Evolutionary conservation across 1,140 invertebrate species (phyloP), one percentile per base, ranked within the genome.

Genomic region (Hesperophylax magnus): DNA sequence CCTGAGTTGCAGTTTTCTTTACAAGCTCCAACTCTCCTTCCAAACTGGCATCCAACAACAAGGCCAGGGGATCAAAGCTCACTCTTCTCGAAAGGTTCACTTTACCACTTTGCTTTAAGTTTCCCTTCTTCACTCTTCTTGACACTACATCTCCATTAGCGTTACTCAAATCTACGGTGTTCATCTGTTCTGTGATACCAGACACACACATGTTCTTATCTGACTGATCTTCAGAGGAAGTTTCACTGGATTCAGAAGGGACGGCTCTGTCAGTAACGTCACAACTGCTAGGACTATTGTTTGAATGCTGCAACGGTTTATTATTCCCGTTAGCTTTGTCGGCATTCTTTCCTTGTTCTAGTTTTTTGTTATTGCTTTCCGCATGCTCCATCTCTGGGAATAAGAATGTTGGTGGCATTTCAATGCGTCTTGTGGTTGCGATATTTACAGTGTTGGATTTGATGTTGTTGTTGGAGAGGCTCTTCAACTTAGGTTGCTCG

Each of bases 21-120:
- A 99, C 98, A 65, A 99, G 91, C 86, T 99, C 98, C 82, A 99
- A 91, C 90, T 99, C 98, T 31, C 98, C 98, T 90, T 99, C 98
- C 63, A 99, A 91, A 85, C 98, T 98, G 27, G 98, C 98, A 89
- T 99, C 98, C 81, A 99, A 89, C 11, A 99, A 89, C 27, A 99
- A 91, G 3, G 98, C 98, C 74, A 99, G 91, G 11, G 98, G 98
- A 92, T 99, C 98, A 87, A 99, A 99, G 87, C 97, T 98, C 11
- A 99, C 98, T 83, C 97, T 90, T 82, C 96, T 91, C 1, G 94
- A 93, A 24, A 95, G 85, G 83, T 94, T 94, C 9, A 91, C 92
- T 85, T 95, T 94, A 1, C 93, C 92, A 58, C 91, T 94, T 83
- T 93, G 92, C 84, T 93, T 94, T 82, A 95, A 88, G 85, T 96